Conservation (phyloP, 2,888 invertebrate genomes). For the Cryptophagus acutangulus region DNA sequence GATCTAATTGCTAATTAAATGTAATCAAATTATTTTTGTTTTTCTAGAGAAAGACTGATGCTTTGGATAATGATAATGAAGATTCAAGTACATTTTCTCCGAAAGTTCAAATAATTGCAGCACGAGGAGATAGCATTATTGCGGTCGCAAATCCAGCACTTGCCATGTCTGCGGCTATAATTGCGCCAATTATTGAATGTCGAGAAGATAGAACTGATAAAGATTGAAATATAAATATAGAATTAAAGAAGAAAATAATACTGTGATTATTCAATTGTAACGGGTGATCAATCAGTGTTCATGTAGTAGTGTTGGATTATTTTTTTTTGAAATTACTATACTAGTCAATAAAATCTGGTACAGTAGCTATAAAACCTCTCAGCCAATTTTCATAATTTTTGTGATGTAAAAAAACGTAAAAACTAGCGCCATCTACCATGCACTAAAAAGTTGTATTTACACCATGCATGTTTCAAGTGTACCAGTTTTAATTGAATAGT, state of each 20-base stretch:
- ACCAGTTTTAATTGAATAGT: no score
- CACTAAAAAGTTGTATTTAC: no score
- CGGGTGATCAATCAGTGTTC: no score
- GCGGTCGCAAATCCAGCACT: slow-evolving; percentile 85
- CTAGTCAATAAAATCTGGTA: no score
- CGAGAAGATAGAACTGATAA: slow-evolving; percentile 22
- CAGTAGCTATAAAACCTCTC: no score
- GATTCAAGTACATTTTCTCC: slow-evolving; percentile 45
- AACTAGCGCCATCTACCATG: no score
- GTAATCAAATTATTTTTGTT: slow-evolving; percentile 6
- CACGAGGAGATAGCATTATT: slow-evolving; percentile 81
- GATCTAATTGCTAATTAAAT: slow-evolving; percentile 5
- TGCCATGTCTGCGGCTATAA: slow-evolving; percentile 54
- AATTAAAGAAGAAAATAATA: background rate
- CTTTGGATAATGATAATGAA: slow-evolving; percentile 32
- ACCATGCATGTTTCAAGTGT: no score
- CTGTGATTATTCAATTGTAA: slow-evolving; percentile 7
- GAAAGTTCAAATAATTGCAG: slow-evolving; percentile 70
- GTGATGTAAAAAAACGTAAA: no score
- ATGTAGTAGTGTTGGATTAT: no score
- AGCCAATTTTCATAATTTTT: no score
- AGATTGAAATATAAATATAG: slow-evolving; percentile 17
- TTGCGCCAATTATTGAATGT: slow-evolving; percentile 24
- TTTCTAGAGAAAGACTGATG: slow-evolving; percentile 34
- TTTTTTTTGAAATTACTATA: no score